phyloP scores from a whole-genome alignment of 1,140 invertebrate species.

The Drosophila ohnishii region DNA sequence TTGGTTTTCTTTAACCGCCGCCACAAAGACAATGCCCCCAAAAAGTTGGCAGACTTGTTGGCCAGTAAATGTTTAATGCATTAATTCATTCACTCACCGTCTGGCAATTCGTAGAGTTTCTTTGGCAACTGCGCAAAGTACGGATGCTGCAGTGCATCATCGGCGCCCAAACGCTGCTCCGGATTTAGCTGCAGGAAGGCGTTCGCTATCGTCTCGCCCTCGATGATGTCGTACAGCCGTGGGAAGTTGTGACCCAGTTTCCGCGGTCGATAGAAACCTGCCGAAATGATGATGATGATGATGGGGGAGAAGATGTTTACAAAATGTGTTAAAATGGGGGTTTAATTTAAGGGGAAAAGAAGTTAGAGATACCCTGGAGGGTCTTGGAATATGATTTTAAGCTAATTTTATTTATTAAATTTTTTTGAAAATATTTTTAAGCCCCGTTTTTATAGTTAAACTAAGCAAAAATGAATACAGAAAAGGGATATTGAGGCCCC shows the following conservation, averaged over 20 bases:
- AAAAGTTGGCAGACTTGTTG: slow-evolving; percentile 16
- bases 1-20: slow-evolving; percentile 53
- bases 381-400: background rate
- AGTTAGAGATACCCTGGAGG: background rate
- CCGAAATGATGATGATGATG: slow-evolving; percentile 4
- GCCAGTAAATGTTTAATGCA: slow-evolving; percentile 64
- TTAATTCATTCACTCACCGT: slow-evolving; percentile 87
- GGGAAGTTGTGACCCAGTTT: slow-evolving; percentile 94
- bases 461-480: background rate
- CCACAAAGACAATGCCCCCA: slow-evolving; percentile 37
- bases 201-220: slow-evolving; percentile 94
- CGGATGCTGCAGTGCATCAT: slow-evolving; percentile 93
- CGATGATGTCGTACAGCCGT: slow-evolving; percentile 92
- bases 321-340: background rate
- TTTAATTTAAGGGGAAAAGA: background rate
- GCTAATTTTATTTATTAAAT: background rate
- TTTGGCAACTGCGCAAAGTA: slow-evolving; percentile 95
- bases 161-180: slow-evolving; percentile 92
- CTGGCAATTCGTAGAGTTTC: slow-evolving; percentile 94
- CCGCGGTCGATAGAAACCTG: slow-evolving; percentile 88
- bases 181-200: slow-evolving; percentile 95
- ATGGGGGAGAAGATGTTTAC: slow-evolving; percentile 2
- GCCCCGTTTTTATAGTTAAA: background rate
- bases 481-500: no score
- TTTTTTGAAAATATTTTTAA: background rate